Evolutionary conservation across 2,797 vertebrate species (phyloP), one percentile per base, ranked within the genome.

Genomic region (Rhabdophis nuchalis): DNA sequence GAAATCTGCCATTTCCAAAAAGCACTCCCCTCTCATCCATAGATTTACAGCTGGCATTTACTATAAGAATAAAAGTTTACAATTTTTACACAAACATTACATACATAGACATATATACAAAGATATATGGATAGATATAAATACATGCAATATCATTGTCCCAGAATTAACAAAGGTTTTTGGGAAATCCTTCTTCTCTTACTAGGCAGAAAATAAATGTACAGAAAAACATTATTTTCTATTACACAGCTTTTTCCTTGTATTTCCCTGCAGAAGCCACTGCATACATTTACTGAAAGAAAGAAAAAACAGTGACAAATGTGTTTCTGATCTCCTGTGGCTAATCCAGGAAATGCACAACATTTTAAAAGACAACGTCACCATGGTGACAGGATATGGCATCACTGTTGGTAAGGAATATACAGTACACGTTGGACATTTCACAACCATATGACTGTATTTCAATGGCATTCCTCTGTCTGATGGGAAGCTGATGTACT

Each of bases 381-480:
- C 53, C 85, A 93, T 18, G 60, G 16, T 54, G 3, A 56, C 13
- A n/a, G 41, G 25, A 12, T 50, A 56, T 58, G 64, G 56, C 86
- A 91, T 54, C 64, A 57, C 32, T 11, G 1, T 52, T 72, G 54
- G 53, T 36, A 68, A 64, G 64, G 36, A 92, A 86, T 88, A 77
- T 68, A 20, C 32, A 25, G 50, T 68, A 20, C 52, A 25, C 85
- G 32, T 56, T 53, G 61, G 32, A 41, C 54, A 88, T 93, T 93
- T 95, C 90, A 89, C 64, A 93, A 52, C 27, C 29, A 86, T 41
- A 56, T 68, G 46, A 27, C 41, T 91, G 87, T 89, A 92, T 50
- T 58, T 94, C 82, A 93, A 86, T 94, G 92, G 53, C 41, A 56
- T 58, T 93, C 72, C 64, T 89, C 90, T 92, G 64, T 92, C 77